Evolutionary conservation across 2,797 vertebrate species (phyloP), one percentile per base, ranked within the genome.

Genomic region (Poeciliopsis gracilis): DNA sequence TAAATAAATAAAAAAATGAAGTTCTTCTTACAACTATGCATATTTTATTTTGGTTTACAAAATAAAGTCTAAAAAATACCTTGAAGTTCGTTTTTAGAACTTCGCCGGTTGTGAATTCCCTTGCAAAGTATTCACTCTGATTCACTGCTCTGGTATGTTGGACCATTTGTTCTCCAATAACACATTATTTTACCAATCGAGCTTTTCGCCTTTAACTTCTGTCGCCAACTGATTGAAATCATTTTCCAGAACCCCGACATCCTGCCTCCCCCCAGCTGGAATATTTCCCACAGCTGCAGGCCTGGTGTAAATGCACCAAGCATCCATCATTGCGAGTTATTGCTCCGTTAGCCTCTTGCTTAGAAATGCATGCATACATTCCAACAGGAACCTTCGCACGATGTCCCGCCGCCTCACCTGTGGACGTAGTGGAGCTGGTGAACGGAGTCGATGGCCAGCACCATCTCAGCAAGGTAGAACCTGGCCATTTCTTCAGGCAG

Each of bases 391-490:
- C 20, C 20, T 53, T 51, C n/a, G 63, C 46, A 28, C 46, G 7
- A 0, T 1, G 33, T 8, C 16, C 10, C 11, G 12, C 75, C 13
- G 13, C 5, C 96, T 94, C 86, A 99, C 98, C 98, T 97, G 94
- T 99, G 98, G 75, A 99, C 97, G 70, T 99, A 99, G 94, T 99
- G 98, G n/a, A 99, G 95, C 86, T 98, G 97, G 94, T 99, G 98
- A 79, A 99, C 97, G 0, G 98, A 99, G 94, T 99, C 97, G 8
- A 99, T 98, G 67, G 98, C 98, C 92, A 99, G 95, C 84, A 99
- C 98, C 98, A 99, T 99, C 92, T 99, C 98, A 38, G 98, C 98
- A 94, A 99, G 93, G 94, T 99, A 99, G 94, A 99, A 99, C 66
- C 95, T 97, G 85, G 98, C 97, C 98, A 99, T 99, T 55, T 99